Percentiles rank a stretch among this genome's conserved stretches.
These are phyloP conservation scores for Atopsyche davidsoni DNA, from an alignment of 1,140 invertebrate species.

Conservation along the genomic window DNA sequence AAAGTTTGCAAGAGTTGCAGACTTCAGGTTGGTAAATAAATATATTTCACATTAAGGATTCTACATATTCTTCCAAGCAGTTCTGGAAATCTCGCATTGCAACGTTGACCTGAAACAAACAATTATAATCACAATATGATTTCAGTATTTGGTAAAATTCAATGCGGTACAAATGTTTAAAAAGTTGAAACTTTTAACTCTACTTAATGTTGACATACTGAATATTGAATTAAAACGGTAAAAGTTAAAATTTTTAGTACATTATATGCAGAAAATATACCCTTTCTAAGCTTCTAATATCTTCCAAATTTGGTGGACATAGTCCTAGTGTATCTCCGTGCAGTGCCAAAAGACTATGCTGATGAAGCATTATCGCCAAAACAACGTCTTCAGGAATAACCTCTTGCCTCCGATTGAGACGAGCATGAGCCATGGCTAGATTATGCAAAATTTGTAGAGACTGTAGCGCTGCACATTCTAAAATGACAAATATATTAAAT, in stretches of 20 bases:
- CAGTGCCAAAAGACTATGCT: background rate
- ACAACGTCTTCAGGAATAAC: constrained; percentile 12
- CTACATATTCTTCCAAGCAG: background rate
- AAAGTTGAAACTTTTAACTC: too few relatives aligned
- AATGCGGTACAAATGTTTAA: too few relatives aligned
- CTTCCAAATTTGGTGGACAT: background rate
- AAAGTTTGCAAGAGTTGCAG: constrained; percentile 25
- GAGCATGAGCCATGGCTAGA: constrained; percentile 17
- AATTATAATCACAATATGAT: too few relatives aligned
- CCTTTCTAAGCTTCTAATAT: background rate
- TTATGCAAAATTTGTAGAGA: constrained; percentile 10
- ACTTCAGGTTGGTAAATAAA: constrained; percentile 23
- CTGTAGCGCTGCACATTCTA: constrained; percentile 8
- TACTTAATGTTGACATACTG: too few relatives aligned
- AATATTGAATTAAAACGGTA: background rate
- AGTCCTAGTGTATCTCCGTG: constrained; percentile 7
- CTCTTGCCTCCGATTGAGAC: constrained; percentile 4
- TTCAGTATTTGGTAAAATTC: too few relatives aligned
- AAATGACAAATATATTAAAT: constrained; percentile 9
- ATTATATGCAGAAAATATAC: too few relatives aligned
- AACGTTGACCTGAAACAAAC: background rate
- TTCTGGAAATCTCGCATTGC: background rate
- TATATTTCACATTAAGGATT: background rate
- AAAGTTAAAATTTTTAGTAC: too few relatives aligned
- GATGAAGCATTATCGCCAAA: constrained; percentile 14